A percentile compares a stretch with the other conserved stretches of the same genome.
Conservation (phyloP, 1,140 invertebrate genomes). For the Bombus fervidus region DNA sequence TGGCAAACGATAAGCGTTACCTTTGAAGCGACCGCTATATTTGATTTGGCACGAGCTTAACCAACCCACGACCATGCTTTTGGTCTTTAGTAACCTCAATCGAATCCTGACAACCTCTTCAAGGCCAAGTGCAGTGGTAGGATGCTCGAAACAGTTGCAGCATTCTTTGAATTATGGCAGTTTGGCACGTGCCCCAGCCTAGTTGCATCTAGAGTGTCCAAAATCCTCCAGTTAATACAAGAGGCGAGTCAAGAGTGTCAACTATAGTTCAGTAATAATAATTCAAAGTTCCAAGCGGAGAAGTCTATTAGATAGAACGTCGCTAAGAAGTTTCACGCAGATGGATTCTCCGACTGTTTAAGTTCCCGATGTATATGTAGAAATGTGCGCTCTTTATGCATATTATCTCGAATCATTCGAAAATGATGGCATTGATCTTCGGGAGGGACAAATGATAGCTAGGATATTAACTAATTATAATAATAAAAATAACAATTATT, state of each 20-base stretch:
- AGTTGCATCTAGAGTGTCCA: too few species aligned
- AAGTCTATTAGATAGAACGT: neutral
- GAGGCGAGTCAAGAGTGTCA: neutral
- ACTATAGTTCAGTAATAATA: neutral
- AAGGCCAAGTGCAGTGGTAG: neutral
- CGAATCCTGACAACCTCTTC: neutral
- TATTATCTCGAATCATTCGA: too few species aligned
- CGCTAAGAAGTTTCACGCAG: neutral
- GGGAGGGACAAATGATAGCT: too few species aligned
- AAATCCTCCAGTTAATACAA: neutral
- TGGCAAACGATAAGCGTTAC: neutral
- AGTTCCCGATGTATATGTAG: too few species aligned
- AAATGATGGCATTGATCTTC: too few species aligned
- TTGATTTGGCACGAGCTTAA: neutral
- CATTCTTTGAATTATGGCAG: neutral
- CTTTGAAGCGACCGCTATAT: neutral
- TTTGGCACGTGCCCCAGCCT: neutral
- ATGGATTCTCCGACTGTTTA: too few species aligned
- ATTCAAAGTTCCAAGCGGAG: conserved; percentile 1
- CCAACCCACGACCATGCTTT: neutral
- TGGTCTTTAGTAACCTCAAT: conserved; percentile 6
- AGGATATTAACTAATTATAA: too few species aligned
- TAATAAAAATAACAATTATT: too few species aligned
- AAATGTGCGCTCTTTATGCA: too few species aligned
- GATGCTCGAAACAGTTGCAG: neutral